Evolutionary conservation across 1,140 invertebrate species (phyloP), one percentile per base, ranked within the genome.

Genomic region (Anadara kagoshimensis): DNA sequence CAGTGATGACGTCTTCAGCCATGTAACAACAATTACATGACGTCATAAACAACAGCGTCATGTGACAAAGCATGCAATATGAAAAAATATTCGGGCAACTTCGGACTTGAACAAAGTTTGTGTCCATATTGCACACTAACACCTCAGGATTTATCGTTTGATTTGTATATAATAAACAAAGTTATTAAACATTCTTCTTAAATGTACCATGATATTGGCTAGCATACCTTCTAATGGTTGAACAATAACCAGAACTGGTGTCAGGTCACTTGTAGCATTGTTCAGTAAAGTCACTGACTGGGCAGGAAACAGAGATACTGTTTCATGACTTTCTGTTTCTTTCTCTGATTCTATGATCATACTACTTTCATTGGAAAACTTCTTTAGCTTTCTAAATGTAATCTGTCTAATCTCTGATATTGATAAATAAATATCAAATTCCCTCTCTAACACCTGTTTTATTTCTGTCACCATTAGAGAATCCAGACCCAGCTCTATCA

Each of bases 401-500:
- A 89, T 80, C 65, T 84, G 69, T 63, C 97, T 92, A 80, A 99
- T 97, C 88, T 98, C 96, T 83, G 94, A 93, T 49, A 96, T 93
- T 43, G 94, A 94, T 10, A 98, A 88, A 0, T 95, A 92, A 26
- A 98, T 85, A 86, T 98, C 96, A 89, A 95, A 97, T 79, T 96
- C 95, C 61, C 96, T 92, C 87, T 99, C 97, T 12, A 99, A 89
- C 0, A 94, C 96, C 87, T 99, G 97, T 89, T 98, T 98, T 69
- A 99, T 96, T 91, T 99, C 97, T 0, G 97, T 96, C 62, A 96
- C 96, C 97, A 99, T 99, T 43, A 99, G 89, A 0, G 96, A 98
- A 84, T 99, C 98, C 93, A 99, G 96, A 58, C 98, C 97, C 7
- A 99, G 91, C 86, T 99, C 97, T 16, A 94, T 94, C 7, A 99